Base-by-base conservation (phyloP, 2,888 invertebrate genomes). In the Diaprepes abbreviatus region DNA sequence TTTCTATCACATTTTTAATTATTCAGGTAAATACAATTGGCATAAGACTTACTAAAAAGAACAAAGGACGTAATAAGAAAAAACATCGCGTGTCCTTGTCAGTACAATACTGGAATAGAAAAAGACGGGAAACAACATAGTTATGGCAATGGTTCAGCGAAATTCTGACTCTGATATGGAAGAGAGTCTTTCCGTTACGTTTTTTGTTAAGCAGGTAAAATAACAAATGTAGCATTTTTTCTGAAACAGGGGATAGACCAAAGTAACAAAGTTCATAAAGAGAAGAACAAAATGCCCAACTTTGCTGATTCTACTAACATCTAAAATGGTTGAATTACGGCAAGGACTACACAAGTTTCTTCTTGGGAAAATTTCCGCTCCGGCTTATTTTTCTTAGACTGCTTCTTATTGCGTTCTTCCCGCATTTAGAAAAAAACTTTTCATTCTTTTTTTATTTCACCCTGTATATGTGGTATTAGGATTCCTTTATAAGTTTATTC, bases 181-280 rank as follows among this genome's bases (percentile, higher is more conserved):
- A 45, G 24, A 45, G 12, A 45, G 24, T 24, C 21, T 24, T n/a
- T 45, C 45, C 2, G 45, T 45, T 17, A 45, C 45, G n/a, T 45
- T 45, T 45, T 45, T 45, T 19, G n/a, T 45, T 24, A 45, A 45
- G 24, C 45, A 45, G 45, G 45, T 45, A 45, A 45, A 9, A 14
- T 16, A n/a, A 35, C 10, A 12, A 40, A 43, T 19, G 43, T 43
- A 43, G 43, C 19, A 21, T 19, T 43, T 43, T 43, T 14, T 12
- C 12, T 12, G 5, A 38, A 14, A 12, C 14, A 14, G 14, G 14
- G 14, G 6, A 1, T 12, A 6, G 14, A 19, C 31, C n/a, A n/a
- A n/a, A n/a, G n/a, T n/a, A n/a, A n/a, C n/a, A n/a, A n/a, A n/a
- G n/a, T n/a, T n/a, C n/a, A n/a, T n/a, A n/a, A n/a, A n/a, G n/a